phyloP scores from a whole-genome alignment of 2,888 invertebrate species.

The Apoderus coryli region DNA sequence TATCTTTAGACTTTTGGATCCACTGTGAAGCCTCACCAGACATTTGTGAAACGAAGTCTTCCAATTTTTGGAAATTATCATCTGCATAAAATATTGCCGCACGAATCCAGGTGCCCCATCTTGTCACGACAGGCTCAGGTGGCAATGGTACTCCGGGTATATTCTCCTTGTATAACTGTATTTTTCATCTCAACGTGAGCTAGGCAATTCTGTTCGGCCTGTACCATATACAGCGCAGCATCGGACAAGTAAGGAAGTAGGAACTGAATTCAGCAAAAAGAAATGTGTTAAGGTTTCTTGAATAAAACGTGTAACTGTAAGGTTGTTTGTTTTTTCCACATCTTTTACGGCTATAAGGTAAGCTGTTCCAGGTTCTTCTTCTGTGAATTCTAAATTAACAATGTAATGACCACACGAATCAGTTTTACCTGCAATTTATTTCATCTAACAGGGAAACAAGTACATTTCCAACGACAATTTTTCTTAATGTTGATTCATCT shows the following conservation, averaged over 20 bases:
- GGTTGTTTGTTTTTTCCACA: conserved; percentile 1
- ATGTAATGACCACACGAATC: conserved; percentile 4
- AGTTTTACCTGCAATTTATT: background rate
- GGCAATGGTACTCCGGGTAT: no score
- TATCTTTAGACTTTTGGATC: no score
- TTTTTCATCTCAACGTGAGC: no score
- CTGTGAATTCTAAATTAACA: conserved; percentile 4
- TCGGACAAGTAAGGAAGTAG: conserved; percentile 2
- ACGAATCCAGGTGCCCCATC: no score
- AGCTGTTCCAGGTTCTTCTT: background rate
- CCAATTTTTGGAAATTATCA: no score
- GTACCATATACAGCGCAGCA: no score
- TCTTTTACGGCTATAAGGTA: background rate
- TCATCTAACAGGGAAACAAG: conserved; percentile 5
- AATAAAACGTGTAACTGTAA: conserved; percentile 5
- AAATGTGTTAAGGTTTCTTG: conserved; percentile 4
- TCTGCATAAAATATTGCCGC: no score
- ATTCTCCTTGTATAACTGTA: no score
- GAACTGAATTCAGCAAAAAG: conserved; percentile 4
- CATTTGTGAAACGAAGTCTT: no score
- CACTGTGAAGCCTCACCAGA: no score
- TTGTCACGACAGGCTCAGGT: no score
- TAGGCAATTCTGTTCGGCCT: no score
- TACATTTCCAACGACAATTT: conserved; percentile 3
- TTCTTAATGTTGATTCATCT: conserved; percentile 4